Percentiles rank a stretch among this genome's conserved stretches.
Evolutionary conservation across 35 echinoderm and acorn worm species (phyloP).

Genomic region (Holothuria glaberrima): DNA sequence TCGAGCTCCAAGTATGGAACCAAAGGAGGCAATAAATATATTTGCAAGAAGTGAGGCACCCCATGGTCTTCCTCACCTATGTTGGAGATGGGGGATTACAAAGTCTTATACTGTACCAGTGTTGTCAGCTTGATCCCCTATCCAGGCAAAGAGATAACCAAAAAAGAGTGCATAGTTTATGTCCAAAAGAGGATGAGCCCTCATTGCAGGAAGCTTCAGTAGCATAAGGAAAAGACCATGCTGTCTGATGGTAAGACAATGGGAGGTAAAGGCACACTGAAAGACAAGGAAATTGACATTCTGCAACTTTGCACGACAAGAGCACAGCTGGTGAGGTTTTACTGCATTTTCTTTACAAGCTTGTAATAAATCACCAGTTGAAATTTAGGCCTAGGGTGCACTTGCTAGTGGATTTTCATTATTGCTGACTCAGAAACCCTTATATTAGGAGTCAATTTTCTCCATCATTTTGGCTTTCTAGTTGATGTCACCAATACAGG

Average conservation of each 20-base stretch:
- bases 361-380: too few species aligned
- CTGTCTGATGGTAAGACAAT: conserved; percentile 35
- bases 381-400: too few species aligned
- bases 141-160: not conserved
- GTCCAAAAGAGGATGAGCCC: conserved; percentile 37
- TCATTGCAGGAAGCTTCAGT: too few species aligned
- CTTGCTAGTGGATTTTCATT: too few species aligned
- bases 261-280: conserved; percentile 3
- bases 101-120: conserved; percentile 30
- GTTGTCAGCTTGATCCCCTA: conserved; percentile 34
- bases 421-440: too few species aligned
- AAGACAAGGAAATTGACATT: conserved; percentile 37
- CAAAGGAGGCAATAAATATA: not conserved
- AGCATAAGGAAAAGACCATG: not conserved
- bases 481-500: not conserved
- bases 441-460: too few species aligned
- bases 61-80: conserved; percentile 5
- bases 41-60: not conserved
- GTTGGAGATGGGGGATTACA: conserved; percentile 21
- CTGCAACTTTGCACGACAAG: conserved; percentile 33
- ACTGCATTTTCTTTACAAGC: too few species aligned
- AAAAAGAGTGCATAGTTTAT: conserved; percentile 56
- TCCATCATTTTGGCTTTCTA: too few species aligned
- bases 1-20: conserved; percentile 20
- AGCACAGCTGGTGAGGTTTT: conserved; percentile 49